Evolutionary conservation across 2,797 vertebrate genomes (phyloP), one percentile per base, ranked within the genome.

Genomic region (Muscicapa striata): DNA sequence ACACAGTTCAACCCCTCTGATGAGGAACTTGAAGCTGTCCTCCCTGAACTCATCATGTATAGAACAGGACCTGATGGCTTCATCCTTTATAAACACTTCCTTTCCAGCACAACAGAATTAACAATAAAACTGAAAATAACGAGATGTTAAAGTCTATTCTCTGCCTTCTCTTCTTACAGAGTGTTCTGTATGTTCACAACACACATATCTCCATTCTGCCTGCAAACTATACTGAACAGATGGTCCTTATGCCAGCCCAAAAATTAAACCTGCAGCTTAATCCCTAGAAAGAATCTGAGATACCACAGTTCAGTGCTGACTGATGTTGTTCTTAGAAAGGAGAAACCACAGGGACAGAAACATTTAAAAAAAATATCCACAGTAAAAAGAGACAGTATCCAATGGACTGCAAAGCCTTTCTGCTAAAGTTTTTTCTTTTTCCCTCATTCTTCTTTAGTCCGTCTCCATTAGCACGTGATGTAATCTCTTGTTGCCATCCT

Each of bases 281-380:
- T 89, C 85, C 64, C 54, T 84, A 58, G 89, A 90, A 96, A 91
- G 76, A 94, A 75, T 81, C 51, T 89, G 87, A 93, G 49, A 87
- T 32, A 54, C 24, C 36, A 58, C 76, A 77, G 18, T 26, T 94
- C 76, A 72, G 30, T 38, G 21, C 48, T 91, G 81, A 41, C 61
- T 94, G 75, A 91, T 93, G 52, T 87, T 87, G 67, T 87, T 91
- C 92, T 92, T 93, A 87, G 77, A 94, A 93, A 92, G 63, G 49
- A 95, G 41, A 87, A 91, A 87, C 45, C 68, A 90, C 51, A 77
- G 81, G 82, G 23, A 23, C 49, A 89, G 59, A 78, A 95, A 63
- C 52, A 63, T 30, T 80, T 69, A 20, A 43, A 77, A 77, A 84
- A 90, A 87, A 80, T 67, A 87, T 16, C 32, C 27, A 54, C 32